Evolutionary conservation across 1,140 invertebrate species (phyloP).

Genomic region (Prorops nasuta): DNA sequence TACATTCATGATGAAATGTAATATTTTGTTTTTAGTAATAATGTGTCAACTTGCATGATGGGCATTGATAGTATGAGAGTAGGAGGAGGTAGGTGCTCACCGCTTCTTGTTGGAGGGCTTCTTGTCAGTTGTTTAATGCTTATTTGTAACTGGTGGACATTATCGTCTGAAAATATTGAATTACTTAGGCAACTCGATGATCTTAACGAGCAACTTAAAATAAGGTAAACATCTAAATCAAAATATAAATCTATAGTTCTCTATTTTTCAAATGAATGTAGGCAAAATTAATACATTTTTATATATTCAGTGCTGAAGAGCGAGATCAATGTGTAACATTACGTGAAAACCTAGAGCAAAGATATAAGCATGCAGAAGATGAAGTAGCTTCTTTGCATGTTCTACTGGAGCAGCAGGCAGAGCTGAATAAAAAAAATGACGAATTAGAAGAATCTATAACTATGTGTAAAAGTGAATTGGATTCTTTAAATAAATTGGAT

Average conservation of each 20-base stretch:
- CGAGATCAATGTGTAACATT: conserved; percentile 47
- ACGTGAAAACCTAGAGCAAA: conserved; percentile 32
- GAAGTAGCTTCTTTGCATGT: conserved; percentile 39
- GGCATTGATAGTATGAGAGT: conserved; percentile 57
- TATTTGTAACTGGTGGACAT: conserved; percentile 56
- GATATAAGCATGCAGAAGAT: conserved; percentile 35
- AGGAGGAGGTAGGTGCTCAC: conserved; percentile 54
- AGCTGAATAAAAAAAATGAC: conserved; percentile 33
- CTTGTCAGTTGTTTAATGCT: conserved; percentile 52
- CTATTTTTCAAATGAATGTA: too few species aligned
- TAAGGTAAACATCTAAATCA: conserved; percentile 39
- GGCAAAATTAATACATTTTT: background rate
- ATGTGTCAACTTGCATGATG: too few species aligned
- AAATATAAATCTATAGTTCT: background rate
- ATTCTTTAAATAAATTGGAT: conserved; percentile 49
- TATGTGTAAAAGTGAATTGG: conserved; percentile 47
- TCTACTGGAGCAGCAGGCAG: conserved; percentile 36
- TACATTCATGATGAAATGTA: too few species aligned
- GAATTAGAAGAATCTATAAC: conserved; percentile 35
- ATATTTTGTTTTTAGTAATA: too few species aligned
- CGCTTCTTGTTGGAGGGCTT: conserved; percentile 50
- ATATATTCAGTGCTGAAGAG: conserved; percentile 44
- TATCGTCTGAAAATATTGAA: conserved; percentile 55
- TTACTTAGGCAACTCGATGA: conserved; percentile 54
- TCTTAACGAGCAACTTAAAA: conserved; percentile 53